Conservation (phyloP, 92 coral and sea anemone genomes). For the Parazoanthus atlanticus region DNA sequence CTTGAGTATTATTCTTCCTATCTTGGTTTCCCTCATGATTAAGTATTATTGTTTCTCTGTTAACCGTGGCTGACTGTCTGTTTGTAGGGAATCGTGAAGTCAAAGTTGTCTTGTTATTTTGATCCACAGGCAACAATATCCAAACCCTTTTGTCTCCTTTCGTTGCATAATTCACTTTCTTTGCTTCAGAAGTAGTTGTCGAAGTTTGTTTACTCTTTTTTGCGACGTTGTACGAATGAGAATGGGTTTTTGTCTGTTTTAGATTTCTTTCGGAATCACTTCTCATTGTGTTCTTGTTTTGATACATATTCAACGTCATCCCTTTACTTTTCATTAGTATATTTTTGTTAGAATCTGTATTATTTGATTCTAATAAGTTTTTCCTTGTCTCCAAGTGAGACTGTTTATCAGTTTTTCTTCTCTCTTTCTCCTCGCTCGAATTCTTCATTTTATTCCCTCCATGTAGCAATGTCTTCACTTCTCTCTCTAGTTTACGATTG, state of each 20-base stretch:
- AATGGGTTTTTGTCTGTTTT: background rate
- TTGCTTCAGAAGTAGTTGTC: background rate
- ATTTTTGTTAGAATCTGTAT: background rate
- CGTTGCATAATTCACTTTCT: background rate
- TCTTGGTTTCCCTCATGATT: background rate
- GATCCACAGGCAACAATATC: background rate
- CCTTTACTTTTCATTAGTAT: background rate
- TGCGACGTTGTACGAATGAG: background rate
- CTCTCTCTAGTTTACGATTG: conserved; percentile 66
- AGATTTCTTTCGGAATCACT: background rate
- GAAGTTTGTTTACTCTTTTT: background rate
- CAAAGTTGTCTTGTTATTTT: background rate
- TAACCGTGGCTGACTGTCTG: background rate
- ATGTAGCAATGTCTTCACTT: conserved; percentile 56
- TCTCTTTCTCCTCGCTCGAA: background rate
- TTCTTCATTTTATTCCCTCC: conserved; percentile 3
- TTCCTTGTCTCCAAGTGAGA: background rate
- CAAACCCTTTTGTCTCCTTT: background rate
- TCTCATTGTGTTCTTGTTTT: background rate
- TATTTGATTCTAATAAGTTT: background rate
- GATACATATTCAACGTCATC: too few relatives aligned
- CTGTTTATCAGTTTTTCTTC: background rate
- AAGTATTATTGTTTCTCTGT: background rate
- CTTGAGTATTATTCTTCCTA: background rate
- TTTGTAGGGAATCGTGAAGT: background rate